A percentile compares a stretch with the other conserved stretches of the same genome.
phyloP scores from a whole-genome alignment of 1,140 invertebrate species.

The Macrobrachium nipponense region DNA sequence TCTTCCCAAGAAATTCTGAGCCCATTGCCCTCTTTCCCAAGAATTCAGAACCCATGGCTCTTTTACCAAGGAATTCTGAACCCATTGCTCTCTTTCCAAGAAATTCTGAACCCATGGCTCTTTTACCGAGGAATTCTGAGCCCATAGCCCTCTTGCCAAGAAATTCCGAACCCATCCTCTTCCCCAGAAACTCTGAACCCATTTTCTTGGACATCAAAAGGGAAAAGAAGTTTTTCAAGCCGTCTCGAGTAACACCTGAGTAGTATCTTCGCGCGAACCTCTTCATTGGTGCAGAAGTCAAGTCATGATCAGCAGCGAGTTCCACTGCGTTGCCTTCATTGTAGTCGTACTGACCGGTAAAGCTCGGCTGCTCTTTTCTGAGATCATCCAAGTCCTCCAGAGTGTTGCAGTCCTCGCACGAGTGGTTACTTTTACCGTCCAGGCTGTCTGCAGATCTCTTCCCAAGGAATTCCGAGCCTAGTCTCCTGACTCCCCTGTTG shows the following conservation, averaged over 20 bases:
- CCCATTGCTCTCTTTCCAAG: slow-evolving; percentile 49
- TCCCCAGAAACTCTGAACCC: slow-evolving; percentile 43
- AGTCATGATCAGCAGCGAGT: neutral
- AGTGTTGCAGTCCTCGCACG: neutral
- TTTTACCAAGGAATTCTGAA: slow-evolving; percentile 50
- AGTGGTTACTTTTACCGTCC: neutral
- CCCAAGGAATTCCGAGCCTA: slow-evolving; percentile 52
- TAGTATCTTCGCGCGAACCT: slow-evolving; percentile 1
- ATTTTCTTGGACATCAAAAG: slow-evolving; percentile 43
- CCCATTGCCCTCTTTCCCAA: slow-evolving; percentile 45
- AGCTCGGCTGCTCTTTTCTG: slow-evolving; percentile 43
- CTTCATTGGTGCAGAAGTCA: neutral
- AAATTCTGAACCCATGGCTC: slow-evolving; percentile 53
- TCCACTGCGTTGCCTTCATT: neutral
- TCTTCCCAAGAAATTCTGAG: slow-evolving; percentile 45
- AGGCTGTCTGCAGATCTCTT: slow-evolving; percentile 29
- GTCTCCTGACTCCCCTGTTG: slow-evolving; percentile 41
- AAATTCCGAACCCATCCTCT: slow-evolving; percentile 54
- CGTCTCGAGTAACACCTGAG: neutral
- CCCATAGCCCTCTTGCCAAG: slow-evolving; percentile 48
- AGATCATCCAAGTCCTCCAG: neutral
- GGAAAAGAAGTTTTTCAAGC: slow-evolving; percentile 33
- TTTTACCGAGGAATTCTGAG: slow-evolving; percentile 50
- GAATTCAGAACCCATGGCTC: slow-evolving; percentile 50
- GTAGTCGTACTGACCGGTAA: slow-evolving; percentile 43